Conservation (phyloP, 2,797 vertebrate species). For the Nannoperca obscura region DNA sequence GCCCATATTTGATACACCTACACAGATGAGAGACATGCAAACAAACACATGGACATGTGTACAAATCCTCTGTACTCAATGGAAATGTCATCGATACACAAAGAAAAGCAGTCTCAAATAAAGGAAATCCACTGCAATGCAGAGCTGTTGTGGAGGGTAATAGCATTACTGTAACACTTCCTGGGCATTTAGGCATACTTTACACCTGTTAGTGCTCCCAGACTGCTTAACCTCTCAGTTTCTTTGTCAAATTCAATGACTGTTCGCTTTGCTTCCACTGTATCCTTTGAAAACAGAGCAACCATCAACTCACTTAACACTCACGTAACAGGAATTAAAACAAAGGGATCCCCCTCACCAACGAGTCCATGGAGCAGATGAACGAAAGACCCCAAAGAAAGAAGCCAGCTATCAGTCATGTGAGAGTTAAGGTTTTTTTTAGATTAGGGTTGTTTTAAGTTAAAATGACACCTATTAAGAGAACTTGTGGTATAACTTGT, state of each 20-base stretch:
- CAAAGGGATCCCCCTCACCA: too few species aligned
- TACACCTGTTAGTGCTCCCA: neutral
- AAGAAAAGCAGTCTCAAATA: conserved; percentile 14
- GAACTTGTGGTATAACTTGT: too few species aligned
- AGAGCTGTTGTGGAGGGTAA: neutral
- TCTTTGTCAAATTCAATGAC: neutral
- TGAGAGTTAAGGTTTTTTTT: neutral
- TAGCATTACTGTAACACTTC: neutral
- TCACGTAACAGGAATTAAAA: neutral
- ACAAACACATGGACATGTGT: conserved; percentile 6
- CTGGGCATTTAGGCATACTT: neutral
- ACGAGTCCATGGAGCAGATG: conserved; percentile 1
- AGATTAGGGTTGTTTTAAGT: neutral
- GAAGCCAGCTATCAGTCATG: neutral
- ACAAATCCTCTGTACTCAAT: conserved; percentile 2
- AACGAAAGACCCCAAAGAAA: neutral
- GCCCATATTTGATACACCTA: conserved; percentile 28
- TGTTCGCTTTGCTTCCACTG: neutral
- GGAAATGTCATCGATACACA: conserved; percentile 20
- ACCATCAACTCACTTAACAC: conserved; percentile 9
- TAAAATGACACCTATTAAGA: neutral
- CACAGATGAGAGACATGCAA: conserved; percentile 20
- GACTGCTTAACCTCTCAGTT: neutral
- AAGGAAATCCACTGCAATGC: neutral
- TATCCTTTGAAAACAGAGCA: conserved; percentile 5